Conservation (phyloP, 2,797 vertebrate species). For the Natrix natrix region DNA sequence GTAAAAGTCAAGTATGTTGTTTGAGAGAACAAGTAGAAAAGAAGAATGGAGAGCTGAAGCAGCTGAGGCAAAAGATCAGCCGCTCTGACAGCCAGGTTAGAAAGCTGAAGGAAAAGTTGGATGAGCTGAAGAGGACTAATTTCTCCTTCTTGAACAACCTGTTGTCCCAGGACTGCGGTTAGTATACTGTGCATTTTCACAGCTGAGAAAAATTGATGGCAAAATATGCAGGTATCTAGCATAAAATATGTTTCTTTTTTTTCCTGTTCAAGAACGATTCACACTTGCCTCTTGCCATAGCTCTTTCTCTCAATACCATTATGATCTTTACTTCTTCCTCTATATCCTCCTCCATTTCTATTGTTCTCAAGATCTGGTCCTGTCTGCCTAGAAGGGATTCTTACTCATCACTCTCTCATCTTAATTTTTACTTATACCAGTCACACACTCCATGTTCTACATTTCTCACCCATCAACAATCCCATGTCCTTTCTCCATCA, state of each 20-base stretch:
- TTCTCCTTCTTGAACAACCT: slow-evolving; percentile 68
- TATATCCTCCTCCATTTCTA: background rate
- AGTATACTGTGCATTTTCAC: slow-evolving; percentile 59
- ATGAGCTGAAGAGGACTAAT: slow-evolving; percentile 69
- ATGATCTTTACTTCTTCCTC: background rate
- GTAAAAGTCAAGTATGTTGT: slow-evolving; percentile 74
- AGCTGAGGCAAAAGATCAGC: slow-evolving; percentile 69
- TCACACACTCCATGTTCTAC: background rate
- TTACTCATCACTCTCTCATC: background rate
- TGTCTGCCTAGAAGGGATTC: background rate
- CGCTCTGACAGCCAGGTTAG: slow-evolving; percentile 73
- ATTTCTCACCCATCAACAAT: background rate
- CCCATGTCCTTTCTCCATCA: background rate
- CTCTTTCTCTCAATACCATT: background rate
- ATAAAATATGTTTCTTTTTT: background rate
- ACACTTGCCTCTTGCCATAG: background rate
- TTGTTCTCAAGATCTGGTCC: background rate
- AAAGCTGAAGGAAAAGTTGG: slow-evolving; percentile 74
- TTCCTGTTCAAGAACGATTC: background rate
- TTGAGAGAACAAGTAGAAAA: slow-evolving; percentile 71
- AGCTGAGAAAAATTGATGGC: background rate
- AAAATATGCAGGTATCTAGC: background rate
- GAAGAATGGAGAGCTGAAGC: slow-evolving; percentile 67
- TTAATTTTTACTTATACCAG: background rate
- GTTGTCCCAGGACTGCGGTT: slow-evolving; percentile 70